A percentile compares a stretch with the other conserved stretches of the same genome.
These are phyloP conservation scores for Hydra vulgaris DNA, from an alignment of 30 jellyfish, hydroid and myxozoan genomes.

Conservation along the genomic window DNA sequence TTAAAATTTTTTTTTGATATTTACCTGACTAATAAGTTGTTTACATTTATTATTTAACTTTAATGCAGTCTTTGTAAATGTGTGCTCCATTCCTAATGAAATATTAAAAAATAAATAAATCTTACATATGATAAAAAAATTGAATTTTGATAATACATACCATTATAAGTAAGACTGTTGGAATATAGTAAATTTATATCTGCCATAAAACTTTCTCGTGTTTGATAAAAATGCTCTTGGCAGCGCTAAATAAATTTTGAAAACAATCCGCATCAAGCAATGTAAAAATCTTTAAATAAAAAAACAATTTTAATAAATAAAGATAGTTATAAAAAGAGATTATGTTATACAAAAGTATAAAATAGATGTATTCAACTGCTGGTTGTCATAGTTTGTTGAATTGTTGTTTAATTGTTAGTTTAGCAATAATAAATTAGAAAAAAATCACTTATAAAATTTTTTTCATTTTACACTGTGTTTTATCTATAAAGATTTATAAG, in stretches of 20 bases:
- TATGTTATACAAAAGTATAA: too few species aligned
- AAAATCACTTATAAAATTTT: too few species aligned
- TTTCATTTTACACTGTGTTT: too few species aligned
- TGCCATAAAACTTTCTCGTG: constrained; percentile 43
- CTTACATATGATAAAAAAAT: neutral
- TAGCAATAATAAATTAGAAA: too few species aligned
- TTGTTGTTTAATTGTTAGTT: too few species aligned
- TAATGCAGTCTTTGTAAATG: constrained; percentile 81
- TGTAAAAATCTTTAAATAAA: too few species aligned
- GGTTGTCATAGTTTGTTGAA: too few species aligned
- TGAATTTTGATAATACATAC: constrained; percentile 21
- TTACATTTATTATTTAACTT: constrained; percentile 49
- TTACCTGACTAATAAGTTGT: constrained; percentile 48
- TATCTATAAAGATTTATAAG: too few species aligned
- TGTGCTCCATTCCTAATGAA: constrained; percentile 75
- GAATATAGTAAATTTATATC: constrained; percentile 60
- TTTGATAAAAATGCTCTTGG: constrained; percentile 77
- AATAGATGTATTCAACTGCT: too few species aligned
- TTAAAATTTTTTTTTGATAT: neutral
- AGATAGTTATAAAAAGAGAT: too few species aligned
- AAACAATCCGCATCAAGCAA: too few species aligned
- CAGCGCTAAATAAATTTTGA: constrained; percentile 44
- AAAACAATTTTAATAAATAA: too few species aligned
- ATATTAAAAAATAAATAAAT: neutral
- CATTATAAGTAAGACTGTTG: constrained; percentile 79